Percentiles rank a stretch among this genome's conserved stretches.
These are phyloP conservation scores for Kryptopterus vitreolus DNA, from an alignment of 2,797 vertebrate genomes.

Conservation along the genomic window DNA sequence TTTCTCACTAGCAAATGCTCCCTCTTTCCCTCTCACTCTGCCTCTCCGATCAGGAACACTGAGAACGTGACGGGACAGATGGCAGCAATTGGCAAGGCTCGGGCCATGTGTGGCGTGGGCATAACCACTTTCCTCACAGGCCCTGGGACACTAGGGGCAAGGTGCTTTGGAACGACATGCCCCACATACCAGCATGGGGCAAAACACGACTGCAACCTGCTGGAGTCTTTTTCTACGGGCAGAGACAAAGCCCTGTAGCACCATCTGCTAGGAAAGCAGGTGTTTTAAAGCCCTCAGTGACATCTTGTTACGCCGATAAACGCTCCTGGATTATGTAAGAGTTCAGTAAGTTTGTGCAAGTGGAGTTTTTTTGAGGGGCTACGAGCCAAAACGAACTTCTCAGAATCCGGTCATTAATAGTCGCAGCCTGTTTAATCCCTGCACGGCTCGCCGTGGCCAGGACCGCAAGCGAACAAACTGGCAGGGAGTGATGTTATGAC, in stretches of 20 bases:
- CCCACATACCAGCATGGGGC: constrained; percentile 45
- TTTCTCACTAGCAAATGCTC: constrained; percentile 52
- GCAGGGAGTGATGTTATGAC: too few species aligned
- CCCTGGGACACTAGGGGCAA: constrained; percentile 36
- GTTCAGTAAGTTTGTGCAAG: not conserved
- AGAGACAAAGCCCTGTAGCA: not conserved
- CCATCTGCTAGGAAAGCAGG: constrained; percentile 31
- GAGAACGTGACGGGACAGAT: constrained; percentile 55
- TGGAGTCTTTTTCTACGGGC: constrained; percentile 10
- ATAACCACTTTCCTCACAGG: constrained; percentile 43
- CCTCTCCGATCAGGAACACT: constrained; percentile 50
- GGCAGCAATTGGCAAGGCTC: constrained; percentile 53
- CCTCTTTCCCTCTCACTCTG: constrained; percentile 39
- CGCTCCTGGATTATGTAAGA: not conserved
- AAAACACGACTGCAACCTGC: constrained; percentile 32
- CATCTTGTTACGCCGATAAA: not conserved
- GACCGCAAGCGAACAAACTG: not conserved
- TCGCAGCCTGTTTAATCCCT: not conserved
- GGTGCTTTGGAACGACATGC: constrained; percentile 33
- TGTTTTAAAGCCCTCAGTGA: constrained; percentile 21
- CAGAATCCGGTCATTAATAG: not conserved
- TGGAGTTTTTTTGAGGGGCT: not conserved
- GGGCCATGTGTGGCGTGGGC: constrained; percentile 42
- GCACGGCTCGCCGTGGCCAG: not conserved
- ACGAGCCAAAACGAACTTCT: not conserved